Conservation (phyloP, 2,888 invertebrate species). For the Meiosimyza platycephala region DNA sequence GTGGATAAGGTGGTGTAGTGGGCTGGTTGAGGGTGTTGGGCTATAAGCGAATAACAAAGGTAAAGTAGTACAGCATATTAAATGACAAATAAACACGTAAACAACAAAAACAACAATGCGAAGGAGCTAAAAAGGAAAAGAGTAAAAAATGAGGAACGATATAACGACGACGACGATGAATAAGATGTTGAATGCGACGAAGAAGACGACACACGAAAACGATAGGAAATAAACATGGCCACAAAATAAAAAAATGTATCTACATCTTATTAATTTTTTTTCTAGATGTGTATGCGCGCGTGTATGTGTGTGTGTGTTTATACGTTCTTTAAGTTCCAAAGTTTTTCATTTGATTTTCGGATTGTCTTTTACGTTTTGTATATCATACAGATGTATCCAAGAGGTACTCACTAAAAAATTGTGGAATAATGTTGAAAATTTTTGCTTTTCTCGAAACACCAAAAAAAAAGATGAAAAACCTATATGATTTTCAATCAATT, state of each 20-base stretch:
- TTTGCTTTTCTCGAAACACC: slow-evolving; percentile 46
- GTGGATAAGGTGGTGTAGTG: not conserved
- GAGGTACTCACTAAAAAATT: slow-evolving; percentile 62
- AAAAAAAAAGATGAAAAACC: not conserved
- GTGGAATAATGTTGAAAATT: slow-evolving; percentile 64
- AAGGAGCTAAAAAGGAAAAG: slow-evolving; percentile 7
- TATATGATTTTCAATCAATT: slow-evolving; percentile 20
- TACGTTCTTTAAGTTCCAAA: slow-evolving; percentile 3
- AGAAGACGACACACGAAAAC: slow-evolving; percentile 19
- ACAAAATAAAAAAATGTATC: slow-evolving; percentile 57
- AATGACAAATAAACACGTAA: slow-evolving; percentile 19
- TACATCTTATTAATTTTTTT: slow-evolving; percentile 59
- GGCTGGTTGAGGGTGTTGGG: not conserved
- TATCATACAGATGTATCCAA: slow-evolving; percentile 44
- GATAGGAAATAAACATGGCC: slow-evolving; percentile 42
- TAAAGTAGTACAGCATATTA: slow-evolving; percentile 22
- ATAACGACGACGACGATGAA: slow-evolving; percentile 31
- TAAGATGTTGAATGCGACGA: slow-evolving; percentile 2
- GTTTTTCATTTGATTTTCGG: slow-evolving; percentile 35
- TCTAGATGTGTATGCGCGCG: slow-evolving; percentile 28
- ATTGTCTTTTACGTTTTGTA: slow-evolving; percentile 34
- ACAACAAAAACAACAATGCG: slow-evolving; percentile 6
- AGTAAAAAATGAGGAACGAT: slow-evolving; percentile 43
- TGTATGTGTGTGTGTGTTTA: slow-evolving; percentile 9
- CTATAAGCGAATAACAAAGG: slow-evolving; percentile 20